These are phyloP conservation scores for Lepisosteus oculatus DNA, from an alignment of 2,113 vertebrate species.

Conservation along the genomic window DNA sequence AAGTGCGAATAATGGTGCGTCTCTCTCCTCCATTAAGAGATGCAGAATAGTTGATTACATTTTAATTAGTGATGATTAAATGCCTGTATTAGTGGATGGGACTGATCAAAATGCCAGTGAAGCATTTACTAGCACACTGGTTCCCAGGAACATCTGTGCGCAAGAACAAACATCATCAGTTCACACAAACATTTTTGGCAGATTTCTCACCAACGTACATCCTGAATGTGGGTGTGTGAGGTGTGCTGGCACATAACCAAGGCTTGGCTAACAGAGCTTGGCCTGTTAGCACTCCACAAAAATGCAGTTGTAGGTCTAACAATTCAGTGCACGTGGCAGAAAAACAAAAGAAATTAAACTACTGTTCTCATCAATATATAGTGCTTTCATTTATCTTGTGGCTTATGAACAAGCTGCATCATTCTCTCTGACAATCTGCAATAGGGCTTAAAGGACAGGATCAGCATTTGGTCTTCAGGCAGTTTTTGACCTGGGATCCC, in stretches of 20 bases:
- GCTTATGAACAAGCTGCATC: not conserved
- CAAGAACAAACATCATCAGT: too few relatives aligned
- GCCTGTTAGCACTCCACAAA: too few relatives aligned
- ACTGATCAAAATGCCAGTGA: constrained; percentile 3
- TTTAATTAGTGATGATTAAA: not conserved
- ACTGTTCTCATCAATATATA: not conserved
- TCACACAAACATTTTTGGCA: too few relatives aligned
- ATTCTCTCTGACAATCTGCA: not conserved
- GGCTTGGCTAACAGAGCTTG: too few relatives aligned
- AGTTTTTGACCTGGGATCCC: constrained; percentile 30
- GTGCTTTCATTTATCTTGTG: constrained; percentile 8
- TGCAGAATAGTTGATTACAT: not conserved
- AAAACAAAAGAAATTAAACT: not conserved
- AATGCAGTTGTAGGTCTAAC: too few relatives aligned
- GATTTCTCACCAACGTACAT: too few relatives aligned
- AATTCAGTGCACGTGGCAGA: too few relatives aligned
- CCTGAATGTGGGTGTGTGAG: too few relatives aligned
- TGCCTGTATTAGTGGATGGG: not conserved
- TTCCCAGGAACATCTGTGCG: constrained; percentile 10
- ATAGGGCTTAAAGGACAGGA: constrained; percentile 21
- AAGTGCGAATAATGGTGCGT: too few relatives aligned
- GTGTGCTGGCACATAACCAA: too few relatives aligned
- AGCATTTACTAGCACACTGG: constrained; percentile 13
- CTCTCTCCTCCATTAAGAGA: not conserved
- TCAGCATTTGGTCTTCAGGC: constrained; percentile 27